These are phyloP conservation scores for Corythoichthys intestinalis DNA, from an alignment of 2,113 vertebrate species.

Conservation along the genomic window DNA sequence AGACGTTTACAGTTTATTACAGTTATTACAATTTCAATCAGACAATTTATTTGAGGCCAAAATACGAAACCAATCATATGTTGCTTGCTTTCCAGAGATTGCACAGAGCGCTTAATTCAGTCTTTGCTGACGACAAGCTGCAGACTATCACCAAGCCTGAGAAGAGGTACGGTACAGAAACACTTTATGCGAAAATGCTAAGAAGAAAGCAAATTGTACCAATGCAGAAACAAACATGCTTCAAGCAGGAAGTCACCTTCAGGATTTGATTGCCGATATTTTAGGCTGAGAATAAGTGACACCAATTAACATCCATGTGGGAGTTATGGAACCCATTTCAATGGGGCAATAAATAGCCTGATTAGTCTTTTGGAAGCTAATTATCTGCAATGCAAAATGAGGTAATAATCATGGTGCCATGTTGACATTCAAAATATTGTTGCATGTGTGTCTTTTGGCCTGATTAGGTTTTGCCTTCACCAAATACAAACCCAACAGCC, in stretches of 20 bases:
- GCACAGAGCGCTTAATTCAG: conserved; percentile 89
- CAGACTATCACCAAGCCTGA: conserved; percentile 80
- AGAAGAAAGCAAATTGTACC: neutral
- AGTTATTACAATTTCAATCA: no score
- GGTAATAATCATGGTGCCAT: conserved; percentile 33
- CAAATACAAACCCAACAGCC: no score
- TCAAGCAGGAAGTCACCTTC: conserved; percentile 18
- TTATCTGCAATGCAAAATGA: conserved; percentile 45
- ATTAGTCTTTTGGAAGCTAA: conserved; percentile 41
- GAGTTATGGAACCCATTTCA: conserved; percentile 36
- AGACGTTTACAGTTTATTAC: no score
- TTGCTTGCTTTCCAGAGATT: conserved; percentile 79
- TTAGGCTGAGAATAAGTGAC: conserved; percentile 45
- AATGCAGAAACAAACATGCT: conserved; percentile 8
- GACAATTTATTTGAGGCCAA: neutral
- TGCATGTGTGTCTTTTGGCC: conserved; percentile 8
- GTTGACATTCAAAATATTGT: conserved; percentile 33
- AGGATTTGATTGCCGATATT: conserved; percentile 34
- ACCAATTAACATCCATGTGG: conserved; percentile 50
- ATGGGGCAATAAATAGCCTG: conserved; percentile 44
- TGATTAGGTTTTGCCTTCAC: conserved; percentile 5
- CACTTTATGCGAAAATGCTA: neutral
- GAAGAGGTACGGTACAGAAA: conserved; percentile 79
- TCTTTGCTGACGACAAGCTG: conserved; percentile 84
- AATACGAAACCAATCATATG: neutral